A percentile compares a stretch with the other conserved stretches of the same genome.
These are phyloP conservation scores for Sceloporus undulatus DNA, from an alignment of 2,113 vertebrate genomes.

Conservation along the genomic window DNA sequence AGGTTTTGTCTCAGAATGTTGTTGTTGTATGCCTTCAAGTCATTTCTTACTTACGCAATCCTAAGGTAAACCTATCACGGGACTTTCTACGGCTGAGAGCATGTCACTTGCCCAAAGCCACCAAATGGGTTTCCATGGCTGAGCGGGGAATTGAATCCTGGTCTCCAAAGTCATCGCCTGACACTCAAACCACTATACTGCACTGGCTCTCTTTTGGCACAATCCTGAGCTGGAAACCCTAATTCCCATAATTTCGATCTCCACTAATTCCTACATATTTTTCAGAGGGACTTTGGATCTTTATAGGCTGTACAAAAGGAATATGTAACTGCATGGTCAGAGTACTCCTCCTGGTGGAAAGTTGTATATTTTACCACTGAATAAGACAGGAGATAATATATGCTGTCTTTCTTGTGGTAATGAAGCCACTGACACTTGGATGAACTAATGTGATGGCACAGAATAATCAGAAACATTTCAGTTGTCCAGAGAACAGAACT, in stretches of 20 bases:
- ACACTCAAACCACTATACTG: background rate
- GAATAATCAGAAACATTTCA: background rate
- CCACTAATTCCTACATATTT: background rate
- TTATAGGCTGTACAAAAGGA: background rate
- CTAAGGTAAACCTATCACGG: no score
- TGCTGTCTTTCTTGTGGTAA: background rate
- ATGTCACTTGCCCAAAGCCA: no score
- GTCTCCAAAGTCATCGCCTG: no score
- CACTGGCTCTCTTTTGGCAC: background rate
- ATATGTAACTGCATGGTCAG: background rate
- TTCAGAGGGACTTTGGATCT: background rate
- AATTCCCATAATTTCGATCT: background rate
- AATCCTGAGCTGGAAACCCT: no score
- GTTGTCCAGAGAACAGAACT: background rate
- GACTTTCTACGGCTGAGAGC: no score
- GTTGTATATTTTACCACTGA: no score
- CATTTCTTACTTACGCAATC: no score
- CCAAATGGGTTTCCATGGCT: no score
- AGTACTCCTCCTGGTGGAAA: background rate
- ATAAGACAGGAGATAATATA: background rate
- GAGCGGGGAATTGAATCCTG: no score
- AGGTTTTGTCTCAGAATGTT: no score
- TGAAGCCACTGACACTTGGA: background rate
- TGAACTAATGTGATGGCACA: background rate
- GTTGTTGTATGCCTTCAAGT: no score